These are phyloP conservation scores for Diplogasteroides magnus DNA, from an alignment of 1,140 invertebrate genomes.

Conservation along the genomic window DNA sequence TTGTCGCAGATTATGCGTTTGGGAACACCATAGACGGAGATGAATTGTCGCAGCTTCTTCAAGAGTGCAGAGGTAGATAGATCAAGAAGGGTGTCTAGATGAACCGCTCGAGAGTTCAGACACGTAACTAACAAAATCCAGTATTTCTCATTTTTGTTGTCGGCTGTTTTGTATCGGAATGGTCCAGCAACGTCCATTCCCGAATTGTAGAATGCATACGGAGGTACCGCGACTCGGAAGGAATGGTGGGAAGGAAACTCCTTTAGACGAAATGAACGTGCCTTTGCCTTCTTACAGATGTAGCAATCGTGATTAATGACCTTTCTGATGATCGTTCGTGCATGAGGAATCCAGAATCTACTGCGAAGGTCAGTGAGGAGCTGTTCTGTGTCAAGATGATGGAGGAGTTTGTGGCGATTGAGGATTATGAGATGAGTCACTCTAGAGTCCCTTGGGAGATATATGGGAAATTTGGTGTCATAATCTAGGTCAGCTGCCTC, in stretches of 20 bases:
- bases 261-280: neutral
- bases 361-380: neutral
- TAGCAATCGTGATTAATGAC: neutral
- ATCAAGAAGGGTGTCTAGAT: neutral
- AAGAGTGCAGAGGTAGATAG: neutral
- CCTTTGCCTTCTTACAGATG: neutral
- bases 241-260: neutral
- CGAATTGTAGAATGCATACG: slow-evolving; percentile 1
- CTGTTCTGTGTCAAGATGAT: neutral
- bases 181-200: slow-evolving; percentile 20
- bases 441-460: neutral
- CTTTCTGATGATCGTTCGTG: neutral
- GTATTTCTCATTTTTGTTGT: neutral
- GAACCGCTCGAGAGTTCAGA: neutral
- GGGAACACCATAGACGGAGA: neutral
- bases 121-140: neutral
- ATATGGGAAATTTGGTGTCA: neutral
- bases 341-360: neutral
- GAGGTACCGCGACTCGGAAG: neutral
- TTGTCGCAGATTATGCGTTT: neutral
- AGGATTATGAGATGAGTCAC: neutral
- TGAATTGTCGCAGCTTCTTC: too few relatives aligned
- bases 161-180: neutral
- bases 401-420: neutral
- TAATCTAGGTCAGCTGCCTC: neutral